Evolutionary conservation across 2,888 invertebrate species (phyloP).

Genomic region (Nephrotoma appendiculata): DNA sequence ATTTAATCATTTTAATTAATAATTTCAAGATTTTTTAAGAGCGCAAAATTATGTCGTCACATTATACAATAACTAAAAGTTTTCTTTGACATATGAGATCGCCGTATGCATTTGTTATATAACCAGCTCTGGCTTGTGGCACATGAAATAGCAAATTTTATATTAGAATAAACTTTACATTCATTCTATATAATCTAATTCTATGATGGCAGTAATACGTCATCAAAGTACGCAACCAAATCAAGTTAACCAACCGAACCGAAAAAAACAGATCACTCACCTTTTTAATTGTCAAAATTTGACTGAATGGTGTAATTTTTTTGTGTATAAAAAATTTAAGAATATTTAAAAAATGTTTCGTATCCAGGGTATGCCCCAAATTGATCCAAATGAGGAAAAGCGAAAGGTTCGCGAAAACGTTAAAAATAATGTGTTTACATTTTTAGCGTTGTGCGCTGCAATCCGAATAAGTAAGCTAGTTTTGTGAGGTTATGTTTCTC

Average conservation of each 20-base stretch:
- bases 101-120: too few species aligned
- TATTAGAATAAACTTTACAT: too few species aligned
- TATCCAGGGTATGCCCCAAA: constrained; percentile 22
- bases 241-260: not conserved
- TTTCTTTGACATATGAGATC: too few species aligned
- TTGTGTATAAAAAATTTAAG: not conserved
- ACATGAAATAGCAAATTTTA: too few species aligned
- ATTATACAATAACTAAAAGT: too few species aligned
- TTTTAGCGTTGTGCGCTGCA: constrained; percentile 22
- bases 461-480: constrained; percentile 24
- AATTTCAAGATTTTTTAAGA: too few species aligned
- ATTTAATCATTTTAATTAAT: too few species aligned
- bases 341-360: constrained; percentile 23
- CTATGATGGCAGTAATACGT: too few species aligned
- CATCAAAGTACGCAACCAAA: not conserved
- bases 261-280: not conserved
- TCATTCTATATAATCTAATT: too few species aligned
- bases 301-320: not conserved
- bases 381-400: constrained; percentile 29
- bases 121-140: too few species aligned
- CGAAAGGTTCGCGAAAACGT: constrained; percentile 27
- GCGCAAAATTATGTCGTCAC: too few species aligned
- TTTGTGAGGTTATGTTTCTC: not conserved
- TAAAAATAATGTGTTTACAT: constrained; percentile 24
- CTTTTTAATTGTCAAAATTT: not conserved